Conservation (phyloP, 2,113 vertebrate genomes). For the Setophaga petechia region DNA sequence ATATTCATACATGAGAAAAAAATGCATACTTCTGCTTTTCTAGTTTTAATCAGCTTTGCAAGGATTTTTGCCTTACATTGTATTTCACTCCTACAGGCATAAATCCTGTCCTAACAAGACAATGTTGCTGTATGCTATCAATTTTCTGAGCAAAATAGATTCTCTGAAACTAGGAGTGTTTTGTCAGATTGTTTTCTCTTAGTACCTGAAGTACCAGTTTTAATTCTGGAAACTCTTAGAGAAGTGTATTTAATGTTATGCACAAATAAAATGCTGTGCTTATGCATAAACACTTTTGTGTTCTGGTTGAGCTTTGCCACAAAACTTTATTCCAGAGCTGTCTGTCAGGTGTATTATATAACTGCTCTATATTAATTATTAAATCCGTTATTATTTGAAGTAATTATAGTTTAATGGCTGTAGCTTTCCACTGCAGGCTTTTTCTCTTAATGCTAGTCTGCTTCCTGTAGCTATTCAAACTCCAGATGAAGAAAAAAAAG, state of each 20-base stretch:
- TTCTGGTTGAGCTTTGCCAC: background rate
- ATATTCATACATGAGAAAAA: background rate
- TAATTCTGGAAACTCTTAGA: background rate
- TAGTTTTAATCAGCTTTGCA: conserved; percentile 26
- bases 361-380: conserved; percentile 50
- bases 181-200: background rate
- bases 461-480: background rate
- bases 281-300: background rate
- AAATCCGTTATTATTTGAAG: conserved; percentile 46
- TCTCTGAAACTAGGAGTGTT: background rate
- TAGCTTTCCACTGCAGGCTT: background rate
- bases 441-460: background rate
- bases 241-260: background rate
- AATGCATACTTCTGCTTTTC: conserved; percentile 2
- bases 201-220: background rate
- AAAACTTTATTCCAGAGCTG: background rate
- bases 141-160: background rate
- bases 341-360: conserved; percentile 32
- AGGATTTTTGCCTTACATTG: background rate
- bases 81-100: background rate
- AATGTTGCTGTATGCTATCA: background rate
- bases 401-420: conserved; percentile 41
- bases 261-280: background rate
- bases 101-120: background rate
- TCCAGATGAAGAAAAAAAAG: background rate